These are phyloP conservation scores for Neoniphon sammara DNA, from an alignment of 2,797 vertebrate species.

Conservation along the genomic window DNA sequence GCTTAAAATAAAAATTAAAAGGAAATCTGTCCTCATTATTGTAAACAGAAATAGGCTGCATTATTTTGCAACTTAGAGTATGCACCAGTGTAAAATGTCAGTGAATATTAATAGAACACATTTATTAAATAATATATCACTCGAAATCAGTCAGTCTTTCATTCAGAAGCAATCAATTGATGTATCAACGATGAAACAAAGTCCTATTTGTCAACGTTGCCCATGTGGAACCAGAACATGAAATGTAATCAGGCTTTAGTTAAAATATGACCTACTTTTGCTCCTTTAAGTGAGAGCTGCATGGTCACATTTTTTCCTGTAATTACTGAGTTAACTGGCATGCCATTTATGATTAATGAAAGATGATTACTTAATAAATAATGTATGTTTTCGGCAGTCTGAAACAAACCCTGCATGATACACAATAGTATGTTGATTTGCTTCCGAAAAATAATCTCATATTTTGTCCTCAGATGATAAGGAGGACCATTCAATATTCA, in stretches of 20 bases:
- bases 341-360: slow-evolving; percentile 76
- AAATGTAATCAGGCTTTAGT: slow-evolving; percentile 74
- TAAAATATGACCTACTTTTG: slow-evolving; percentile 73
- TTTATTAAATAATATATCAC: slow-evolving; percentile 62
- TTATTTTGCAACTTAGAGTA: slow-evolving; percentile 21
- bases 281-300: slow-evolving; percentile 59
- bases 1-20: slow-evolving; percentile 12
- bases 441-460: slow-evolving; percentile 43
- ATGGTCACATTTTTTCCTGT: slow-evolving; percentile 69
- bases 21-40: slow-evolving; percentile 36
- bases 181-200: slow-evolving; percentile 57
- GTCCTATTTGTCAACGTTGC: slow-evolving; percentile 64
- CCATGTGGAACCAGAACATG: slow-evolving; percentile 73
- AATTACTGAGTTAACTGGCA: slow-evolving; percentile 77
- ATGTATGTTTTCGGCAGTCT: slow-evolving; percentile 53
- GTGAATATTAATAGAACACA: slow-evolving; percentile 55
- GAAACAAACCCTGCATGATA: slow-evolving; percentile 60
- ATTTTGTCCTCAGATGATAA: slow-evolving; percentile 50
- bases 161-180: slow-evolving; percentile 68
- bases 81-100: slow-evolving; percentile 62
- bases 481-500: slow-evolving; percentile 67
- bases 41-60: slow-evolving; percentile 37
- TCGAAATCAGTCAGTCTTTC: slow-evolving; percentile 63
- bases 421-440: slow-evolving; percentile 60
- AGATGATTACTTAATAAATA: slow-evolving; percentile 74